Percentiles rank a stretch among this genome's conserved stretches.
Conservation (phyloP, 2,797 vertebrate genomes). For the Parauchenoglanis ngamensis region DNA sequence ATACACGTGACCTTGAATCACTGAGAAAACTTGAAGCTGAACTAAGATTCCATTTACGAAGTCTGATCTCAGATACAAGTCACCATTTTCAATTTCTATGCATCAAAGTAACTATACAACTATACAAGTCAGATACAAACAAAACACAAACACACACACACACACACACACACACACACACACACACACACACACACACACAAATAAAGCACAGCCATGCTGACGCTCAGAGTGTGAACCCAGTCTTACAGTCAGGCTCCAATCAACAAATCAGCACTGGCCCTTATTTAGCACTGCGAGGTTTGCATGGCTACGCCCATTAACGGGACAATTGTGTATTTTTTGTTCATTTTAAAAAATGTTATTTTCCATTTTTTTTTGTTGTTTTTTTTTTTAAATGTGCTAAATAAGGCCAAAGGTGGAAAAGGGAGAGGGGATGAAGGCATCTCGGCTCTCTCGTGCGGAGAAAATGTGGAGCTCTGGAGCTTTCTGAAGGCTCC, state of each 20-base stretch:
- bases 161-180: conserved; percentile 36
- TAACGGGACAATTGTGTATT: neutral
- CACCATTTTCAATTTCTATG: neutral
- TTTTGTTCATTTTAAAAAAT: neutral
- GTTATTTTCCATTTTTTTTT: neutral
- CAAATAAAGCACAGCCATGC: conserved; percentile 65
- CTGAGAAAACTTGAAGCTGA: neutral
- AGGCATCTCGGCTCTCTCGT: conserved; percentile 60
- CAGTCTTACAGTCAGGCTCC: conserved; percentile 57
- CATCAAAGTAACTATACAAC: neutral
- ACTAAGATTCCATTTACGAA: neutral
- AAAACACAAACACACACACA: conserved; percentile 53
- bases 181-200: conserved; percentile 41
- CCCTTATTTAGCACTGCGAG: conserved; percentile 62
- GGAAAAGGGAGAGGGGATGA: conserved; percentile 30
- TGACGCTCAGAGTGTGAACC: conserved; percentile 32
- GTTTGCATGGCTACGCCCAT: neutral
- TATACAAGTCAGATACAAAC: conserved; percentile 3
- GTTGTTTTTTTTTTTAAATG: neutral
- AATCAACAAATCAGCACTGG: conserved; percentile 69
- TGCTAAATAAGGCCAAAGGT: conserved; percentile 45
- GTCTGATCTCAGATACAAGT: conserved; percentile 6
- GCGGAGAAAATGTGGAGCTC: conserved; percentile 57
- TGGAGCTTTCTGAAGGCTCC: conserved; percentile 18
- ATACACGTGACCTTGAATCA: neutral